Evolutionary conservation across 2,888 invertebrate species (phyloP).

Genomic region (Caenorhabditis sp.): DNA sequence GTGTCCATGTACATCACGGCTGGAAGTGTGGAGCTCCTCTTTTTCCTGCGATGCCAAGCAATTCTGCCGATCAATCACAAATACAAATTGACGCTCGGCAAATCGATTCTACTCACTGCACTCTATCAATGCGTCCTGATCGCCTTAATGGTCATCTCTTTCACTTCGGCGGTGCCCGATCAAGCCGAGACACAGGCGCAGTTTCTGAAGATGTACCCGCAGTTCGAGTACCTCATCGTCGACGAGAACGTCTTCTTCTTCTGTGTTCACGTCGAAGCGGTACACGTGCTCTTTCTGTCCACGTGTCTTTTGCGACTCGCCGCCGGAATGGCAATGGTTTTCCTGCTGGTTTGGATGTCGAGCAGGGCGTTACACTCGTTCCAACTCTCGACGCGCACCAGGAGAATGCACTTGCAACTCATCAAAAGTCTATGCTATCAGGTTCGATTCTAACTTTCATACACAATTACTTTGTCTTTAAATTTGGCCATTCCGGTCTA

Average conservation of each 20-base stretch:
- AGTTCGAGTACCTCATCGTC: slow-evolving; percentile 21
- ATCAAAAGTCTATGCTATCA: slow-evolving; percentile 41
- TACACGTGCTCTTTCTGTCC: slow-evolving; percentile 18
- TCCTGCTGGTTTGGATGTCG: slow-evolving; percentile 16
- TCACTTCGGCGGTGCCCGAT: background rate
- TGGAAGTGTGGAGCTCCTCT: background rate
- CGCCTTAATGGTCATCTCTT: background rate
- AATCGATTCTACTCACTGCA: background rate
- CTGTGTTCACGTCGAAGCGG: slow-evolving; percentile 16
- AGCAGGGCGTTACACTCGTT: slow-evolving; percentile 16
- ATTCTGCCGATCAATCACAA: background rate
- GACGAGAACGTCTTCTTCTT: slow-evolving; percentile 28
- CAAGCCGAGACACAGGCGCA: background rate
- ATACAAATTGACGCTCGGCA: background rate
- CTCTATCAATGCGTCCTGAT: background rate
- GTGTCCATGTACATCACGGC: background rate
- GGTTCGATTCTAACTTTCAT: too few relatives aligned
- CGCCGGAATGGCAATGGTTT: slow-evolving; percentile 17
- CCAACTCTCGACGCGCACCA: slow-evolving; percentile 17
- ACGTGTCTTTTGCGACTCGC: slow-evolving; percentile 35
- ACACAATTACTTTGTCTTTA: too few relatives aligned
- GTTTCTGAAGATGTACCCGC: slow-evolving; percentile 20
- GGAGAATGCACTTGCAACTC: slow-evolving; percentile 35
- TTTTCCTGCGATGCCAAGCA: background rate
- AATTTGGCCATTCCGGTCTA: too few relatives aligned